Conservation (phyloP, 2,113 vertebrate genomes). For the Madoqua kirkii region DNA sequence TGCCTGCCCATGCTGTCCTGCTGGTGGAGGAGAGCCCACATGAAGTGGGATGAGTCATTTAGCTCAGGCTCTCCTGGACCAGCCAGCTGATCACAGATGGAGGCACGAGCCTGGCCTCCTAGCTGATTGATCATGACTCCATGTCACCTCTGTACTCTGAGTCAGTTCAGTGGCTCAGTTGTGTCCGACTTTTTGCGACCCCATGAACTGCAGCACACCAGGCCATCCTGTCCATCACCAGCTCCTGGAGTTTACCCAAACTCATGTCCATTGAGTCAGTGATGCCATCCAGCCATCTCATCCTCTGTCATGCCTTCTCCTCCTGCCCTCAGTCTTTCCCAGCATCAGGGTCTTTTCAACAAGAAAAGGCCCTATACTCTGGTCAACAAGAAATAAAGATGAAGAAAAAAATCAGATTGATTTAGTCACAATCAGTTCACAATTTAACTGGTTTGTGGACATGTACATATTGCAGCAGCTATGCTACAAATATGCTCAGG, state of each 20-base stretch:
- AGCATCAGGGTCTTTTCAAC: neutral
- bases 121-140: neutral
- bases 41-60: neutral
- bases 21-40: neutral
- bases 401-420: neutral
- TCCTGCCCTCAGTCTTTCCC: neutral
- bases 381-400: neutral
- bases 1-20: neutral
- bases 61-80: neutral
- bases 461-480: too few species aligned
- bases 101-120: neutral
- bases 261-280: neutral
- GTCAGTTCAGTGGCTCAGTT: neutral
- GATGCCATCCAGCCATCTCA: neutral
- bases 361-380: neutral
- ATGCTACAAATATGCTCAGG: neutral
- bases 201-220: neutral
- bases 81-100: neutral
- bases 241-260: neutral
- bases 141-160: neutral
- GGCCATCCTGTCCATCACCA: neutral
- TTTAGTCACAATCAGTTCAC: neutral
- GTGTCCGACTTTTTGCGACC: rapidly evolving
- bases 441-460: neutral
- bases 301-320: neutral